A percentile compares a stretch with the other conserved stretches of the same genome.
Conservation (phyloP, 1,140 invertebrate species). For the Drosophila guanche region DNA sequence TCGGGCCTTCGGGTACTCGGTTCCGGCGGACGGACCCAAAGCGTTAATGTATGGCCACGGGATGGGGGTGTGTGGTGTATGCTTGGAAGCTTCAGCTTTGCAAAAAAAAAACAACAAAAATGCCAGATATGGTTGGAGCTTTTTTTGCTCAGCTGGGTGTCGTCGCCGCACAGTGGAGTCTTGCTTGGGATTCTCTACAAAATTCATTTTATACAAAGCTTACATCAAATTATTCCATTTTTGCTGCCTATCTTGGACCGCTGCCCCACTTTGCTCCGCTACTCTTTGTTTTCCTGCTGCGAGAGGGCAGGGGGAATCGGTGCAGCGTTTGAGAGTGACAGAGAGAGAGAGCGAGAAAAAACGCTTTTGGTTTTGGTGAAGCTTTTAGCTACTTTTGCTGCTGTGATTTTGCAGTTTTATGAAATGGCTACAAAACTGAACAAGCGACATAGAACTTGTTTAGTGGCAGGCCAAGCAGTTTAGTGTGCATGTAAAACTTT, state of each 20-base stretch:
- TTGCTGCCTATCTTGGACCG: too few species aligned
- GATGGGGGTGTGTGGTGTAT: background rate
- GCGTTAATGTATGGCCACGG: conserved; percentile 2
- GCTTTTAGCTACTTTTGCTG: conserved; percentile 48
- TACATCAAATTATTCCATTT: too few species aligned
- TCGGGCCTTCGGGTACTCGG: background rate
- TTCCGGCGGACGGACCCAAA: background rate
- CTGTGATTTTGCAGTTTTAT: conserved; percentile 45
- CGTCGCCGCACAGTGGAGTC: background rate
- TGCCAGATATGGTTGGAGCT: conserved; percentile 20
- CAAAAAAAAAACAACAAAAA: background rate
- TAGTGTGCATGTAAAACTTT: background rate
- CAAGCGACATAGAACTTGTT: background rate
- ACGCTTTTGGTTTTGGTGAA: conserved; percentile 5
- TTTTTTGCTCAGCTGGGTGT: conserved; percentile 60
- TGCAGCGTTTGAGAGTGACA: too few species aligned
- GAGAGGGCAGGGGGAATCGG: background rate
- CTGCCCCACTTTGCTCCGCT: background rate
- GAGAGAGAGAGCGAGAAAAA: too few species aligned
- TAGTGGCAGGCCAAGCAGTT: conserved; percentile 17
- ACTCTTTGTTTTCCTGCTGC: background rate
- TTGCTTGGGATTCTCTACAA: too few species aligned
- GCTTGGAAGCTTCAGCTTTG: conserved; percentile 8
- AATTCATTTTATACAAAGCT: too few species aligned
- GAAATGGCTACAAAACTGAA: conserved; percentile 36